Percentiles rank a stretch among this genome's conserved stretches.
phyloP scores from a whole-genome alignment of 2,113 vertebrate species.

The Dicrurus megarhynchus region DNA sequence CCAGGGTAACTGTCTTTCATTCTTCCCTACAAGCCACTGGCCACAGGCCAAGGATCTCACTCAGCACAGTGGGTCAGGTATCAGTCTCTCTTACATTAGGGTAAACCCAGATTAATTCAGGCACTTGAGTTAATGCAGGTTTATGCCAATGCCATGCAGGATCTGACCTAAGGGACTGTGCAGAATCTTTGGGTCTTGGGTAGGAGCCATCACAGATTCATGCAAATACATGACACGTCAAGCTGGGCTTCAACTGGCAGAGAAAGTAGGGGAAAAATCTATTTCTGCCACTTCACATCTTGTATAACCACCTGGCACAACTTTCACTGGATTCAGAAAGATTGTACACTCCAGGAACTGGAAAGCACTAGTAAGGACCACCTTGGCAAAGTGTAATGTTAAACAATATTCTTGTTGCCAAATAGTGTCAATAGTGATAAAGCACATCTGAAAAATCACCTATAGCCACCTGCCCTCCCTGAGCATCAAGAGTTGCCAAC shows the following conservation, averaged over 20 bases:
- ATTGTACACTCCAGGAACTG: neutral
- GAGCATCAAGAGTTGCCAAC: neutral
- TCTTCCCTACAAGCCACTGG: neutral
- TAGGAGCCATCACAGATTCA: neutral
- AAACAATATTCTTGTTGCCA: neutral
- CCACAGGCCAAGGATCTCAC: slow-evolving; percentile 11
- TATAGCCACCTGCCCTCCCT: slow-evolving; percentile 26
- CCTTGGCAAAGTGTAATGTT: neutral
- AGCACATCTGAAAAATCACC: slow-evolving; percentile 44
- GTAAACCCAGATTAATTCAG: slow-evolving; percentile 48
- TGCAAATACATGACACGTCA: neutral
- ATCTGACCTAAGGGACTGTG: neutral
- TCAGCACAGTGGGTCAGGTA: neutral
- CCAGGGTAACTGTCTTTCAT: slow-evolving; percentile 10
- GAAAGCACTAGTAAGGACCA: neutral
- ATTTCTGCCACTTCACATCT: neutral
- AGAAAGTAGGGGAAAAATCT: neutral
- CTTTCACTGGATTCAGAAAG: neutral
- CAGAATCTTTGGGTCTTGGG: neutral
- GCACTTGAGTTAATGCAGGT: neutral
- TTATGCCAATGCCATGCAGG: neutral
- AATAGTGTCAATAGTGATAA: neutral
- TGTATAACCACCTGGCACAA: neutral
- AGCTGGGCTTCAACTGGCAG: neutral
- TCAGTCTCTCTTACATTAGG: neutral